Evolutionary conservation across 2,888 invertebrate species (phyloP).

Genomic region (Drosophila melanocephala): DNA sequence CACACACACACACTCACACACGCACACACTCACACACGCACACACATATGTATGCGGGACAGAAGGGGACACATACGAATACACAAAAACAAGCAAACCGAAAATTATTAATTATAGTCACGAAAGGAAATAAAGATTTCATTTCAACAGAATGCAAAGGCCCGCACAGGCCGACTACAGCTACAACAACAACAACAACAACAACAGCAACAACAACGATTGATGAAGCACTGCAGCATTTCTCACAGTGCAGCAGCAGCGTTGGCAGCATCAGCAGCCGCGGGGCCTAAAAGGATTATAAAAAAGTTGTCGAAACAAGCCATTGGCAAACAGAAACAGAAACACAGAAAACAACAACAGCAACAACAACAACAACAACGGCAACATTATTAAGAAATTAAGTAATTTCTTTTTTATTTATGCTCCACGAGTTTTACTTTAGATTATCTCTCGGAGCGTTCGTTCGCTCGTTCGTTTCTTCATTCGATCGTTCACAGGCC

Average conservation of each 20-base stretch:
- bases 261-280: slow-evolving; percentile 57
- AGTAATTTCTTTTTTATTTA: slow-evolving; percentile 82
- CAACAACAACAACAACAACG: slow-evolving; percentile 29
- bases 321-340: slow-evolving; percentile 57
- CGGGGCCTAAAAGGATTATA: slow-evolving; percentile 77
- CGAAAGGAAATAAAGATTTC: slow-evolving; percentile 84
- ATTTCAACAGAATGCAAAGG: slow-evolving; percentile 81
- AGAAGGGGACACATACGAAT: slow-evolving; percentile 28
- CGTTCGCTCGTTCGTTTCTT: neutral
- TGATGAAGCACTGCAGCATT: slow-evolving; percentile 65
- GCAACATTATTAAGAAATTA: slow-evolving; percentile 80
- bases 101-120: slow-evolving; percentile 84
- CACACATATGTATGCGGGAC: slow-evolving; percentile 13
- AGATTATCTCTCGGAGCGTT: slow-evolving; percentile 66
- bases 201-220: slow-evolving; percentile 19
- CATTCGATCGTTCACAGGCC: slow-evolving; percentile 24
- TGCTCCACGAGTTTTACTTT: slow-evolving; percentile 80
- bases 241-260: slow-evolving; percentile 71
- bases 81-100: slow-evolving; percentile 57
- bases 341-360: slow-evolving; percentile 25
- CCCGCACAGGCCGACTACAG: slow-evolving; percentile 55
- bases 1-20: slow-evolving; percentile 18
- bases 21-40: slow-evolving; percentile 5
- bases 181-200: slow-evolving; percentile 16
- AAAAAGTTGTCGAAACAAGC: slow-evolving; percentile 81